Conservation (phyloP, 2,113 vertebrate species). For the Pimephales promelas region DNA sequence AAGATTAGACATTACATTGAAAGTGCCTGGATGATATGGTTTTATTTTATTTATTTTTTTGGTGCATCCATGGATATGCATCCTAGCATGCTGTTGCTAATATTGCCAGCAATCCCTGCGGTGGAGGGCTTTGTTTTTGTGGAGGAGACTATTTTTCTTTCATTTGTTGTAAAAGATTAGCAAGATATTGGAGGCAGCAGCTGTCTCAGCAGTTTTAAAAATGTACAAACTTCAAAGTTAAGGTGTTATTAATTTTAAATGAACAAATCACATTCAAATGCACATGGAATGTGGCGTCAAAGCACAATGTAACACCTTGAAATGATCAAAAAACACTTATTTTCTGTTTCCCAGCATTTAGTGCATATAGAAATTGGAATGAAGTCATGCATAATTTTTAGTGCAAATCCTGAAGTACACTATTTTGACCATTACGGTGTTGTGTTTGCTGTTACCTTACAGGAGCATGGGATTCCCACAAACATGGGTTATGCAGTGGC, state of each 20-base stretch:
- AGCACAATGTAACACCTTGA: neutral
- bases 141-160: neutral
- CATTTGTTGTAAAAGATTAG: slow-evolving; percentile 9
- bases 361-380: neutral
- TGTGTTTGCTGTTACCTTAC: slow-evolving; percentile 3
- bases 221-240: neutral
- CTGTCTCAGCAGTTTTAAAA: neutral
- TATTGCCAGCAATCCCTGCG: neutral
- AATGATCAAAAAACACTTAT: neutral
- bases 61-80: neutral
- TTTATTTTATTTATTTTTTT: neutral
- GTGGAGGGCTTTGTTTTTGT: too few relatives aligned
- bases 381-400: neutral
- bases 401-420: neutral
- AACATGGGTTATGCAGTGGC: slow-evolving; percentile 89
- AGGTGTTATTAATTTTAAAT: neutral
- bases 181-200: too few relatives aligned
- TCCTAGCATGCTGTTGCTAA: neutral
- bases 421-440: neutral
- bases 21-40: too few relatives aligned
- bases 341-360: neutral
- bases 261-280: neutral
- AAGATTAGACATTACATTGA: too few relatives aligned
- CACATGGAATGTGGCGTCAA: neutral
- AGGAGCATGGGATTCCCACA: slow-evolving; percentile 89